Percentiles rank a stretch among this genome's conserved stretches.
These are phyloP conservation scores for Pterostichus madidus DNA, from an alignment of 2,888 invertebrate species.

Conservation along the genomic window DNA sequence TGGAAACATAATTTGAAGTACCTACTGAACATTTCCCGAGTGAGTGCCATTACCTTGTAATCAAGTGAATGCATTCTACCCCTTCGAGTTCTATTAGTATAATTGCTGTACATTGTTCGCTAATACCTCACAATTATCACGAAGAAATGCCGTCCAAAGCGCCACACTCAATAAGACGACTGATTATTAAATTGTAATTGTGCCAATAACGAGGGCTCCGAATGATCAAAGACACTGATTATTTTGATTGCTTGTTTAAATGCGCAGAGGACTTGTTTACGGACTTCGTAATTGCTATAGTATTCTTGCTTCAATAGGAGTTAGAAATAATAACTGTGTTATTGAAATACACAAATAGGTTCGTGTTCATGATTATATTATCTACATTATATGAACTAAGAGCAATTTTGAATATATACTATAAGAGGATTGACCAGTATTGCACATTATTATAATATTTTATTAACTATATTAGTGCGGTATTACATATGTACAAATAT, in stretches of 20 bases:
- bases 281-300: background rate
- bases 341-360: background rate
- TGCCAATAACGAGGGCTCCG: conserved; percentile 26
- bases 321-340: background rate
- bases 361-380: background rate
- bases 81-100: conserved; percentile 31
- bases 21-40: background rate
- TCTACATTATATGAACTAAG: background rate
- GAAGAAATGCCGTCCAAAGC: conserved; percentile 26
- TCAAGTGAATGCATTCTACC: conserved; percentile 42
- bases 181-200: conserved; percentile 48
- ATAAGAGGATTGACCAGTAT: too few relatives aligned
- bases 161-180: background rate
- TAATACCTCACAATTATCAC: conserved; percentile 39
- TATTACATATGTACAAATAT: too few relatives aligned
- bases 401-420: too few relatives aligned
- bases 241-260: conserved; percentile 31
- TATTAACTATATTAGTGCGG: too few relatives aligned
- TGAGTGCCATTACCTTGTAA: conserved; percentile 39
- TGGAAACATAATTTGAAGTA: conserved; percentile 20
- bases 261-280: conserved; percentile 26
- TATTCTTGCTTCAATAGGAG: background rate
- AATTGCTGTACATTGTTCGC: conserved; percentile 43
- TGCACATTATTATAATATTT: too few relatives aligned
- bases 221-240: conserved; percentile 28